These are phyloP conservation scores for Rhysida immarginata DNA, from an alignment of 1,140 invertebrate genomes.

Conservation along the genomic window DNA sequence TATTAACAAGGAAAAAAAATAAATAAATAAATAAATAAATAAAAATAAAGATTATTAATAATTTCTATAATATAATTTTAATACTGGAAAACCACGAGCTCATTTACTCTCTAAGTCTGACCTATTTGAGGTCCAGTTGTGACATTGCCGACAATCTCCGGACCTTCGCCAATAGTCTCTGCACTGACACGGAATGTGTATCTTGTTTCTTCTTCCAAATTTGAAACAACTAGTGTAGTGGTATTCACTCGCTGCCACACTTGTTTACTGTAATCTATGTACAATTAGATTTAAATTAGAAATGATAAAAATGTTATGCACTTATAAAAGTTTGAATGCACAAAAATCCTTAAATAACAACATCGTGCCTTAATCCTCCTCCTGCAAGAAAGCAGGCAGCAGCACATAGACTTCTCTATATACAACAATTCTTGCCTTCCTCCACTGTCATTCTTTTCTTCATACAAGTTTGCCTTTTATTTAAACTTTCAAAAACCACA, in stretches of 20 bases:
- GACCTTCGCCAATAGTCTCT: slow-evolving; percentile 71
- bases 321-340: too few relatives aligned
- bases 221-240: slow-evolving; percentile 59
- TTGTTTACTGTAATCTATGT: slow-evolving; percentile 48
- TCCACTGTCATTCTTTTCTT: too few relatives aligned
- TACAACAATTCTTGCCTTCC: too few relatives aligned
- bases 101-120: slow-evolving; percentile 1
- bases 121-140: slow-evolving; percentile 78
- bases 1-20: slow-evolving; percentile 11
- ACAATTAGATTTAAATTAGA: background rate
- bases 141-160: slow-evolving; percentile 53
- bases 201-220: slow-evolving; percentile 76
- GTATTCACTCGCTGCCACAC: slow-evolving; percentile 76
- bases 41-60: slow-evolving; percentile 6
- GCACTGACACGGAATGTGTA: slow-evolving; percentile 83
- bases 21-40: background rate
- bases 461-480: too few relatives aligned
- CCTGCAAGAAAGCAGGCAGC: too few relatives aligned
- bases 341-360: too few relatives aligned
- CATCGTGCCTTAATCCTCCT: too few relatives aligned
- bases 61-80: background rate
- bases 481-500: too few relatives aligned
- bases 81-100: slow-evolving; percentile 1
- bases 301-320: too few relatives aligned
- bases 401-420: too few relatives aligned